Evolutionary conservation across 2,888 invertebrate species (phyloP), one percentile per base, ranked within the genome.

Genomic region (Caenorhabditis zanzibari): DNA sequence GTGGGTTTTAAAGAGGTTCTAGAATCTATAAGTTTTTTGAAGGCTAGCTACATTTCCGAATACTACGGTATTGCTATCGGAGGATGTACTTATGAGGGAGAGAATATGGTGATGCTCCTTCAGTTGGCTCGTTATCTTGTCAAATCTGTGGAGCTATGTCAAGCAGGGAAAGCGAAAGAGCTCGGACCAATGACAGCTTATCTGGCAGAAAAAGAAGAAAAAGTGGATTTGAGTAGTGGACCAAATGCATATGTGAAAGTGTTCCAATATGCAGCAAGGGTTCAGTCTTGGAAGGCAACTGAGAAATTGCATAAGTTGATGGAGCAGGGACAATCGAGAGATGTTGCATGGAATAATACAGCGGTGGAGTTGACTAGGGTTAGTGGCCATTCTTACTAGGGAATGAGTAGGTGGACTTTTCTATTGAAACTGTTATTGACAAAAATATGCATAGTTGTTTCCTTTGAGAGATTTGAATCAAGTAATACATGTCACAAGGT

Each of bases 41-140:
- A 91, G 47, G 93, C 93, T 61, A 93, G 96, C 72, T 83, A 85
- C 52, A 81, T 88, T 24, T 82, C 86, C 6, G 85, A 86, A 54
- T 77, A 85, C 24, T 86, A 85, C 56, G 88, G 85, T 35, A 80
- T 84, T 2, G 95, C 95, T 14, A 96, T 96, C 0, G 97, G 97
- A 59, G 95, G 96, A 75, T 96, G 96, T 93, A 98, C 97, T 0
- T 98, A 97, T 92, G 97, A 98, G 94, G 98, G 98, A 0, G 98
- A 98, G 94, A 97, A 98, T 93, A 97, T 97, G 0, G 97, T 98
- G 24, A 94, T 98, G 93, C 94, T 96, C 80, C 94, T 98, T 72
- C 98, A 98, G 93, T 96, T 96, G 0, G 96, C 97, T 2, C 92
- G 95, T 86, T 96, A 95, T 93, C 93, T 96, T 58, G 95, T 96